Evolutionary conservation across 2,113 vertebrate genomes (phyloP).

Genomic region (Lamprotornis superbus): DNA sequence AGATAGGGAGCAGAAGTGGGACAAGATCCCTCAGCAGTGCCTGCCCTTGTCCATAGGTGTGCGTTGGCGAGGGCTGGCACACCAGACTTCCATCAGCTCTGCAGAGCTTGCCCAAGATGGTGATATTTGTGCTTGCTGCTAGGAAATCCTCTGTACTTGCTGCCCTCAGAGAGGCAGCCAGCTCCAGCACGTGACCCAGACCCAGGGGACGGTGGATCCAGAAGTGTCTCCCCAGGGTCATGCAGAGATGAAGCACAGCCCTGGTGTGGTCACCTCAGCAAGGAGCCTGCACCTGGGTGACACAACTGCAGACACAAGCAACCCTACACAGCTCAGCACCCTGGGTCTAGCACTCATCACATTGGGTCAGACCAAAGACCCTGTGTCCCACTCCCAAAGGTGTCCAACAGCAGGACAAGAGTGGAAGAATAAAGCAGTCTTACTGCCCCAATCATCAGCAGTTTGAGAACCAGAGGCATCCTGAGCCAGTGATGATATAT

Average conservation of each 20-base stretch:
- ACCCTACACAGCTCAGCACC: background rate
- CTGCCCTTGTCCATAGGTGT: background rate
- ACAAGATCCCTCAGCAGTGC: background rate
- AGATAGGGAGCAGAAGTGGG: background rate
- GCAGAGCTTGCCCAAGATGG: rapidly evolving
- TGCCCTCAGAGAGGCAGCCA: background rate
- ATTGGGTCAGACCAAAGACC: background rate
- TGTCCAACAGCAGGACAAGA: background rate
- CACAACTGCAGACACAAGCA: background rate
- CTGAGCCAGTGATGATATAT: background rate
- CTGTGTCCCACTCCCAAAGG: background rate
- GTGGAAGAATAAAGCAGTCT: background rate
- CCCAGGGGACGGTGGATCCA: background rate
- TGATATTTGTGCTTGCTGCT: background rate
- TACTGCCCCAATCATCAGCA: background rate
- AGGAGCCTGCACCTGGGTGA: background rate
- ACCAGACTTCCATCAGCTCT: background rate
- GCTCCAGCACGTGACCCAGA: background rate
- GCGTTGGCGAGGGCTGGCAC: background rate
- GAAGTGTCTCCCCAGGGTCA: background rate
- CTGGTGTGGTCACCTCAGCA: background rate
- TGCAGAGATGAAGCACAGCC: background rate
- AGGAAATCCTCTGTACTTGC: background rate
- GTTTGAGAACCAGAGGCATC: background rate
- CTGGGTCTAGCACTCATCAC: background rate